A percentile compares a stretch with the other conserved stretches of the same genome.
Evolutionary conservation across 2,113 vertebrate species (phyloP).

Genomic region (Gymnarchus niloticus): DNA sequence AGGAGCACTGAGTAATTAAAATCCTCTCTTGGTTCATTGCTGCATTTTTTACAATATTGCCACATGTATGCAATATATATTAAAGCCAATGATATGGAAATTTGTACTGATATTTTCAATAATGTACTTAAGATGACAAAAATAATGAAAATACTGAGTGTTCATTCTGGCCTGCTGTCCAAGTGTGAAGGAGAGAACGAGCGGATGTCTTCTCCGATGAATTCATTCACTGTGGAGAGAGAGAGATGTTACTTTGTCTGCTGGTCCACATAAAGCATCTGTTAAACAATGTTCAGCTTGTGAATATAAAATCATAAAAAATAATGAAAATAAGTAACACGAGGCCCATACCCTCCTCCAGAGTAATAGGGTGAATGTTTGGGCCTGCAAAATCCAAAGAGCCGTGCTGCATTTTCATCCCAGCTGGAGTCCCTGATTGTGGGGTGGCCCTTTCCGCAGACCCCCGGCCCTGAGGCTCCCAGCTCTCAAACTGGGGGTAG

Average conservation of each 20-base stretch:
- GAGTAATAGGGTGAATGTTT: conserved; percentile 64
- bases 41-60: conserved; percentile 28
- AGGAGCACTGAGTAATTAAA: background rate
- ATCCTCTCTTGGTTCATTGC: background rate
- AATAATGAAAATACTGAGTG: conserved; percentile 17
- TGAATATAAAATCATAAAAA: background rate
- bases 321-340: background rate
- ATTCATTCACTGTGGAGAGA: conserved; percentile 60
- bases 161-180: conserved; percentile 61
- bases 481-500: conserved; percentile 58
- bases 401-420: conserved; percentile 54
- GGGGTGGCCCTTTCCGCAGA: conserved; percentile 31
- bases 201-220: conserved; percentile 66
- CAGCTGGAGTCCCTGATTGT: conserved; percentile 41
- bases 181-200: conserved; percentile 53
- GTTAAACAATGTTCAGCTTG: background rate
- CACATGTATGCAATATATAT: conserved; percentile 36
- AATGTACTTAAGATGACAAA: conserved; percentile 14
- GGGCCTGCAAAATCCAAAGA: conserved; percentile 57
- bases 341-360: conserved; percentile 63
- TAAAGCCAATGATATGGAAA: conserved; percentile 41
- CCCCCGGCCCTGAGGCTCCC: conserved; percentile 52
- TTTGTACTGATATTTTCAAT: conserved; percentile 33
- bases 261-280: background rate
- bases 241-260: conserved; percentile 4